A percentile compares a stretch with the other conserved stretches of the same genome.
phyloP scores from a whole-genome alignment of 2,888 invertebrate genomes.

The Halictus ligatus region DNA sequence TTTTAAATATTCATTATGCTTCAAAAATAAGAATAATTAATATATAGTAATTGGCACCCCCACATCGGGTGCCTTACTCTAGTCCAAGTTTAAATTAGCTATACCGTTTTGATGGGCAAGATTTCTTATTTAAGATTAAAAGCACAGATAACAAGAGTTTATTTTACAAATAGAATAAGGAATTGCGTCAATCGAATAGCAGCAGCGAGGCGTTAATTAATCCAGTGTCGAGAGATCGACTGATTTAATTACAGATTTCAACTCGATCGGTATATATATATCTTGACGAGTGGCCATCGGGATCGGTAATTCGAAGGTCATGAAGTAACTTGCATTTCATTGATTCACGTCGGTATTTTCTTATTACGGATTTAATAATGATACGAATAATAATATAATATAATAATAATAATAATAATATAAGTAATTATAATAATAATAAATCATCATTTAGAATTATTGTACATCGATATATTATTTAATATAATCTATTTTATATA shows the following conservation, averaged over 20 bases:
- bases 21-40: no score
- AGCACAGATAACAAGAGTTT: background rate
- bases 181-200: background rate
- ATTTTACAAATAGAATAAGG: background rate
- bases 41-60: no score
- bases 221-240: background rate
- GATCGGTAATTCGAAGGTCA: constrained; percentile 42
- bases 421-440: constrained; percentile 76
- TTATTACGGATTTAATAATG: constrained; percentile 65
- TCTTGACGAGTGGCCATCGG: background rate
- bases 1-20: no score
- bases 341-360: constrained; percentile 59
- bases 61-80: no score
- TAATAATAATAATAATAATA: constrained; percentile 73
- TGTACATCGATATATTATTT: constrained; percentile 84
- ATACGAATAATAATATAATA: constrained; percentile 65
- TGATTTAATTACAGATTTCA: background rate
- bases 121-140: background rate
- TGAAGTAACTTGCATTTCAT: constrained; percentile 62
- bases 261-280: background rate
- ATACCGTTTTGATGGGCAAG: background rate
- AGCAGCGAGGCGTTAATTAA: background rate
- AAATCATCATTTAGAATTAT: constrained; percentile 82
- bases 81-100: background rate
- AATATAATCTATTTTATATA: constrained; percentile 83